Evolutionary conservation across 2,797 vertebrate species (phyloP).

Genomic region (Amphiprion clarkii): DNA sequence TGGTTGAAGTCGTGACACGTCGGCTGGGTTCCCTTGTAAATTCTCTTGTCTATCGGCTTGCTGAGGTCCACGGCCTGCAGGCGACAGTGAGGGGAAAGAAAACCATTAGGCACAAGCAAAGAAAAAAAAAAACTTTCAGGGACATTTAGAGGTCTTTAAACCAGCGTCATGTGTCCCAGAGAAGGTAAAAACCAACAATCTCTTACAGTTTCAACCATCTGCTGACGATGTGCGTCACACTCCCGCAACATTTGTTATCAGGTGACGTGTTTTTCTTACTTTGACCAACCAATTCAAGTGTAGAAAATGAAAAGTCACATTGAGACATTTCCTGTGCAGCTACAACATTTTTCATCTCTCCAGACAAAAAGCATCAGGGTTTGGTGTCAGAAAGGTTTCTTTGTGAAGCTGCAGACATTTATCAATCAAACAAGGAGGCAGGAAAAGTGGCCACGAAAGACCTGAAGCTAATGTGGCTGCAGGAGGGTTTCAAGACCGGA

Average conservation of each 20-base stretch:
- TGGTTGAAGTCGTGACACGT: constrained; percentile 96
- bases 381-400: background rate
- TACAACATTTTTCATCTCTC: background rate
- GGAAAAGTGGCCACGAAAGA: background rate
- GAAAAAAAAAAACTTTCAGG: background rate
- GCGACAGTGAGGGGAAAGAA: constrained; percentile 30
- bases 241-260: background rate
- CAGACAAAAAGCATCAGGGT: constrained; percentile 2
- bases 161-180: background rate
- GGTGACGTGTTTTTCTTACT: background rate
- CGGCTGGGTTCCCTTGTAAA: constrained; percentile 94
- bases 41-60: constrained; percentile 93
- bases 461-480: constrained; percentile 3
- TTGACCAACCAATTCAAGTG: background rate
- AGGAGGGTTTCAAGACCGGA: background rate
- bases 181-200: too few relatives aligned
- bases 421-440: background rate
- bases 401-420: background rate
- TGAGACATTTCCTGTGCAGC: background rate
- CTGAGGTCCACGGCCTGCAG: constrained; percentile 92
- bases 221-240: too few relatives aligned
- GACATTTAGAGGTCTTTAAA: background rate
- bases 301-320: background rate
- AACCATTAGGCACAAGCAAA: constrained; percentile 7
- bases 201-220: too few relatives aligned